A percentile compares a stretch with the other conserved stretches of the same genome.
Conservation (phyloP, 2,113 vertebrate genomes). For the Leptosomus discolor region DNA sequence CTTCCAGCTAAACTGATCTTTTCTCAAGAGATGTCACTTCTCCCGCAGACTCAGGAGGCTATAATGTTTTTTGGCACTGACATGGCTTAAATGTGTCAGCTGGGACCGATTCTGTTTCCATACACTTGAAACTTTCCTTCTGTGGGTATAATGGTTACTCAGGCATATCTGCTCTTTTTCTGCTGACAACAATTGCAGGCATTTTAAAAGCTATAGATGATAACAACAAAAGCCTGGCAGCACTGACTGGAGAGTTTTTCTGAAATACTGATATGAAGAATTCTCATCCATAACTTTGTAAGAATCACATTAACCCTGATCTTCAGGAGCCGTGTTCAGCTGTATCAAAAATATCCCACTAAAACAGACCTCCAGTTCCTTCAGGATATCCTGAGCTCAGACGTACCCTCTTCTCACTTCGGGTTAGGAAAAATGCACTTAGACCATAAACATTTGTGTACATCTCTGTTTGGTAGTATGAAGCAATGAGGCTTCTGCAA, state of each 20-base stretch:
- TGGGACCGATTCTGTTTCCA: not conserved
- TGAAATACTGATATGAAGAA: not conserved
- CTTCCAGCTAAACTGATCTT: constrained; percentile 1
- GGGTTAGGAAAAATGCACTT: not conserved
- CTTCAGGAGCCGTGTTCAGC: not conserved
- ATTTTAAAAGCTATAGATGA: not conserved
- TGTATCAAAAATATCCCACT: not conserved
- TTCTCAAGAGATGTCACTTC: not conserved
- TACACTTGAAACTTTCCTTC: not conserved
- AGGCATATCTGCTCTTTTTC: not conserved
- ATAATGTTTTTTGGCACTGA: not conserved
- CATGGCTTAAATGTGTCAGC: not conserved
- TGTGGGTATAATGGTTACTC: not conserved
- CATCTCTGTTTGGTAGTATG: not conserved
- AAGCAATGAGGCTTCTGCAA: not conserved
- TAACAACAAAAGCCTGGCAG: not conserved
- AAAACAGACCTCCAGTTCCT: not conserved
- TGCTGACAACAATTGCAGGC: not conserved
- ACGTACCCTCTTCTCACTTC: not conserved
- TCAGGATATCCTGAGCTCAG: not conserved
- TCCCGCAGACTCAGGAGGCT: not conserved
- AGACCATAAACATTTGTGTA: not conserved
- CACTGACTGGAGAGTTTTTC: not conserved
- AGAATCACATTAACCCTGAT: not conserved
- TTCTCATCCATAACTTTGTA: not conserved